Evolutionary conservation across 2,113 vertebrate species (phyloP).

Genomic region (Pterocles burchelli): DNA sequence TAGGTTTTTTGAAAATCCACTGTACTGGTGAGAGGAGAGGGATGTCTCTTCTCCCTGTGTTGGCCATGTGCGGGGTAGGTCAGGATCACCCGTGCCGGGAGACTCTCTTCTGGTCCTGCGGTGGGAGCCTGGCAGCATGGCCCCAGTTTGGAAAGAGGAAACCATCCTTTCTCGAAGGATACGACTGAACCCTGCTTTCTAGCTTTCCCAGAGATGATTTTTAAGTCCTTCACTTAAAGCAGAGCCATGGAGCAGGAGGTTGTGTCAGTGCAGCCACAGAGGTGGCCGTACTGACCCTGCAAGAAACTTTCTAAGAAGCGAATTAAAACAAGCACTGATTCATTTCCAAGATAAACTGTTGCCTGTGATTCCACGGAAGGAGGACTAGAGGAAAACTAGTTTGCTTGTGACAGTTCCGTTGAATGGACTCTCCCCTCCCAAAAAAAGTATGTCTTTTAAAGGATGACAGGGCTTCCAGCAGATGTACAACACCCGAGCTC

Average conservation of each 20-base stretch:
- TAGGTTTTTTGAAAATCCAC: background rate
- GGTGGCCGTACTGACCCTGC: background rate
- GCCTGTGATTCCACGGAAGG: background rate
- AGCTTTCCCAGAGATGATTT: background rate
- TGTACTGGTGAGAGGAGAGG: background rate
- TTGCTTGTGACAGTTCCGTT: background rate
- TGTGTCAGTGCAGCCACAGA: background rate
- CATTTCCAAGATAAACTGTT: conserved; percentile 35
- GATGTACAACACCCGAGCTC: background rate
- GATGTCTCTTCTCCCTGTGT: background rate
- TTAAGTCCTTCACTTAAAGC: background rate
- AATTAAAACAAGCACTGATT: background rate
- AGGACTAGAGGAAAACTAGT: background rate
- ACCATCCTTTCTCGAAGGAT: background rate
- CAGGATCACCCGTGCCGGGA: background rate
- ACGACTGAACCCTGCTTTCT: background rate
- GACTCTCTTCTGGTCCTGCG: background rate
- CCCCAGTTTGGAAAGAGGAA: background rate
- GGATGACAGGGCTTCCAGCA: background rate
- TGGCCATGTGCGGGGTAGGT: fast-evolving
- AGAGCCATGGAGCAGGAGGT: background rate
- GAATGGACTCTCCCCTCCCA: background rate
- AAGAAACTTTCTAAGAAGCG: background rate
- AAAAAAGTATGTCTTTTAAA: background rate
- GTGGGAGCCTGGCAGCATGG: background rate